phyloP scores from a whole-genome alignment of 2,888 invertebrate species.

The Phengaris arion region DNA sequence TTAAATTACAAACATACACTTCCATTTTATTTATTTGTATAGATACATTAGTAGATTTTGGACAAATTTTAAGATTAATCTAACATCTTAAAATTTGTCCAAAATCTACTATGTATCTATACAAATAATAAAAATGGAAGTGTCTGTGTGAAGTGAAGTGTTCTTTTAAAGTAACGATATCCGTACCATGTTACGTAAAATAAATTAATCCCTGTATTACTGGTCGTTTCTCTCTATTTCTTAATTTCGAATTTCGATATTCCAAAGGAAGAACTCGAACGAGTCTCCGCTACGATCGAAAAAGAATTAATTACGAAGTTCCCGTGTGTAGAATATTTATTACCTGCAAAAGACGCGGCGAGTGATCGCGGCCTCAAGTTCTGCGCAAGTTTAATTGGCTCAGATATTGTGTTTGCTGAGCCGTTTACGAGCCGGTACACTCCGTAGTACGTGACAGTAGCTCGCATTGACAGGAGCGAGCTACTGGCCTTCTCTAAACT shows the following conservation, averaged over 20 bases:
- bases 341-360: conserved; percentile 40
- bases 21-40: too few species aligned
- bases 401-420: conserved; percentile 45
- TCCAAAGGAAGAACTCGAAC: not conserved
- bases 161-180: not conserved
- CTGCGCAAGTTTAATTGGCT: conserved; percentile 49
- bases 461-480: not conserved
- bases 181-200: too few species aligned
- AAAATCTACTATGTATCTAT: too few species aligned
- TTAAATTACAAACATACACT: too few species aligned
- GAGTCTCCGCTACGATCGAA: not conserved
- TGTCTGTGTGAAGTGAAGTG: too few species aligned
- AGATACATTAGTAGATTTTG: too few species aligned
- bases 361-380: conserved; percentile 44
- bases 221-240: not conserved
- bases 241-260: not conserved
- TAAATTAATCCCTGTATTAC: too few species aligned
- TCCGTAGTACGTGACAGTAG: not conserved
- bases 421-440: conserved; percentile 31
- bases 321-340: conserved; percentile 33
- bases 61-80: too few species aligned
- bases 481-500: not conserved
- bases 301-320: conserved; percentile 28
- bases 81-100: too few species aligned
- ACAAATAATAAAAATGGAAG: too few species aligned